These are phyloP conservation scores for Cyclura pinguis DNA, from an alignment of 2,797 vertebrate genomes.

Conservation along the genomic window DNA sequence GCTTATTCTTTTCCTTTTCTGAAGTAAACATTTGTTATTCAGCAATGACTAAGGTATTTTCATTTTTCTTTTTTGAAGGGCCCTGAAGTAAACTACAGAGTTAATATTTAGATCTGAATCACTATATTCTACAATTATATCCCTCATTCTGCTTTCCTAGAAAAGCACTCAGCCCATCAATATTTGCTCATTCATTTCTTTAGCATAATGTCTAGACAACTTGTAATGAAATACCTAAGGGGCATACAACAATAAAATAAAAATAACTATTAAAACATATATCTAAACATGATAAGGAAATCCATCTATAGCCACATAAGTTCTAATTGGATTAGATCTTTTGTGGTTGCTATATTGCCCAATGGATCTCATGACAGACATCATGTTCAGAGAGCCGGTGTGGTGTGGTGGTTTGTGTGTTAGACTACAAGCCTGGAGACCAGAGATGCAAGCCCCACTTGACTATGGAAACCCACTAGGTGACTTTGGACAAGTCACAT, in stretches of 20 bases:
- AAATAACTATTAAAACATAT: too few species aligned
- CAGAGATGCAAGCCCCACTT: too few species aligned
- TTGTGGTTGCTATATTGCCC: neutral
- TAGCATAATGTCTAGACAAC: too few species aligned
- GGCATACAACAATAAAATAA: too few species aligned
- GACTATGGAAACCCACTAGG: too few species aligned
- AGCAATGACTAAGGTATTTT: neutral
- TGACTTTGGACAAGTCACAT: too few species aligned
- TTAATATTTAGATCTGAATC: neutral
- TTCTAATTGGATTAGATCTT: neutral
- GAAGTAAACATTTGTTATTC: neutral
- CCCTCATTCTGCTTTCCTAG: too few species aligned
- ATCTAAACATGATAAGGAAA: neutral
- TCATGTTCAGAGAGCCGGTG: neutral
- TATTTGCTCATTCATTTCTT: too few species aligned
- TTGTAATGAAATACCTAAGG: too few species aligned
- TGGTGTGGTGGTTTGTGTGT: too few species aligned
- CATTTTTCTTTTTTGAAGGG: neutral
- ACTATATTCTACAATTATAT: neutral
- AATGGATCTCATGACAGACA: neutral
- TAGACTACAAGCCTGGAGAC: too few species aligned
- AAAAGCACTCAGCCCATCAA: too few species aligned
- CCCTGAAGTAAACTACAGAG: neutral
- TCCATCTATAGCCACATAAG: neutral
- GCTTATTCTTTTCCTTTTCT: constrained; percentile 1